A percentile compares a stretch with the other conserved stretches of the same genome.
Evolutionary conservation across 2,113 vertebrate species (phyloP).

Genomic region (Zosterops japonicus): DNA sequence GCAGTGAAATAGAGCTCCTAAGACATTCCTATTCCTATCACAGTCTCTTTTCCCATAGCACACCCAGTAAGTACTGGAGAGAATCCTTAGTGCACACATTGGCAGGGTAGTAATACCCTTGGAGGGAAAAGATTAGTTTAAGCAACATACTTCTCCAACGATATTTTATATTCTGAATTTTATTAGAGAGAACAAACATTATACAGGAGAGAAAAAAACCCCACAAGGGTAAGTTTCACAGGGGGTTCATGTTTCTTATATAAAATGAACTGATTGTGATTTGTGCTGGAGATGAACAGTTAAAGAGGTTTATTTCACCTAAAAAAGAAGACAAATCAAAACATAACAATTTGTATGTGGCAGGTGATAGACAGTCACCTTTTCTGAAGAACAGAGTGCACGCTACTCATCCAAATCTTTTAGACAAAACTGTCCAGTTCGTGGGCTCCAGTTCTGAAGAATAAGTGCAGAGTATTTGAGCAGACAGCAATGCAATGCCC

Average conservation of each 20-base stretch:
- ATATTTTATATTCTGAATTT: neutral
- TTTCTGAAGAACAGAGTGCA: neutral
- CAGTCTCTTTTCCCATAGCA: neutral
- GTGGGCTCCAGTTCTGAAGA: neutral
- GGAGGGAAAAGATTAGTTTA: neutral
- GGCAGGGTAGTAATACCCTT: neutral
- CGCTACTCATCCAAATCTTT: neutral
- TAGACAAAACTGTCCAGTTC: neutral
- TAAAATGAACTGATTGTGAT: neutral
- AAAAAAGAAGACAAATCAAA: neutral
- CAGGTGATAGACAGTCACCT: neutral
- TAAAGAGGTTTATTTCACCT: neutral
- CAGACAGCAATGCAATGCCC: neutral
- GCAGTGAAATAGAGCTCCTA: neutral
- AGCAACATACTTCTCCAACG: neutral
- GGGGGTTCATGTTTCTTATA: neutral
- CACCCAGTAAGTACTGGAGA: neutral
- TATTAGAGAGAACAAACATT: neutral
- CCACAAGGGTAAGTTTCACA: neutral
- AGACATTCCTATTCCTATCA: neutral
- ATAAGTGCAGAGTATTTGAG: neutral
- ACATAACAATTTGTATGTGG: neutral
- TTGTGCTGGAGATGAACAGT: neutral
- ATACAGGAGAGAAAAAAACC: neutral
- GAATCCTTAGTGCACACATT: neutral